Conservation (phyloP, 2,113 vertebrate species). For the Varanus salvator region DNA sequence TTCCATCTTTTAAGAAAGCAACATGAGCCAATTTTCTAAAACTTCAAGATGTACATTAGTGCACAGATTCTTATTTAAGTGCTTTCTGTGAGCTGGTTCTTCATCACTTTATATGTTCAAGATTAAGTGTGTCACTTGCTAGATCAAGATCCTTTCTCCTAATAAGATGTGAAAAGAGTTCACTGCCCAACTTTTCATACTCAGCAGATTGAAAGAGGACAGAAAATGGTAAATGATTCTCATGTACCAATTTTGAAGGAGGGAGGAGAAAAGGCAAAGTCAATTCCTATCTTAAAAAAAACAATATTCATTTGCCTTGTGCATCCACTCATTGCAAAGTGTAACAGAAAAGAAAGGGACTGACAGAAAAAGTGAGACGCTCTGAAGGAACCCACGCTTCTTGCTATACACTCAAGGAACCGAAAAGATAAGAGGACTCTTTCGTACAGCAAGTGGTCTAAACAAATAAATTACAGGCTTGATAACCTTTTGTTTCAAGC, state of each 20-base stretch:
- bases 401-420: constrained; percentile 37
- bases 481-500: constrained; percentile 67
- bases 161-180: constrained; percentile 61
- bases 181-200: constrained; percentile 53
- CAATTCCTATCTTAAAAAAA: background rate
- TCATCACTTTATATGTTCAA: constrained; percentile 71
- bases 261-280: background rate
- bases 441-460: constrained; percentile 67
- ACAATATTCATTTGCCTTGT: constrained; percentile 44
- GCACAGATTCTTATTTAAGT: constrained; percentile 73
- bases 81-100: constrained; percentile 69
- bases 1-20: constrained; percentile 73
- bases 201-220: constrained; percentile 37
- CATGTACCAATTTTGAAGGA: background rate
- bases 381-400: constrained; percentile 44
- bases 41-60: constrained; percentile 77
- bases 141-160: constrained; percentile 43
- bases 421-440: constrained; percentile 57
- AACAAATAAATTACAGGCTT: constrained; percentile 74
- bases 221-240: constrained; percentile 38
- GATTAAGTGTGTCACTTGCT: constrained; percentile 71
- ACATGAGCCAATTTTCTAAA: constrained; percentile 72
- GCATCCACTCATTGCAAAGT: constrained; percentile 27
- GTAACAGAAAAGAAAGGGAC: constrained; percentile 58
- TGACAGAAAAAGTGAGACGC: constrained; percentile 39